A percentile compares a stretch with the other conserved stretches of the same genome.
phyloP scores from a whole-genome alignment of 2,797 vertebrate genomes.

The Neoniphon sammara region DNA sequence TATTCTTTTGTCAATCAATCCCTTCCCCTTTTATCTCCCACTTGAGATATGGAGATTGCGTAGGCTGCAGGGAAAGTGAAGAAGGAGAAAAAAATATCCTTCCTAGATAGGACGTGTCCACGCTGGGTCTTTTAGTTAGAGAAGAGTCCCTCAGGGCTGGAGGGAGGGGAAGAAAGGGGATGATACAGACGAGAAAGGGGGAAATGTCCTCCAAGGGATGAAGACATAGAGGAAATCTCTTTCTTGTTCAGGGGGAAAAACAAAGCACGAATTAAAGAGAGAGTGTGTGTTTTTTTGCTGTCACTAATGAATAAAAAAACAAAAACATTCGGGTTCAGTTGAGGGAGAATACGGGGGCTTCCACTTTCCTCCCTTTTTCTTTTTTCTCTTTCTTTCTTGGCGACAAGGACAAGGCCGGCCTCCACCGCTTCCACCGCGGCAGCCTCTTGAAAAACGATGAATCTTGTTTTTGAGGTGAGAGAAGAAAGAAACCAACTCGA shows the following conservation, averaged over 20 bases:
- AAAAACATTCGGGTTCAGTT: no score
- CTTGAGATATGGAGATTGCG: constrained; percentile 28
- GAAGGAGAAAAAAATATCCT: neutral
- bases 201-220: no score
- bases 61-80: constrained; percentile 11
- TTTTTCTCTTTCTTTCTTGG: constrained; percentile 10
- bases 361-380: neutral
- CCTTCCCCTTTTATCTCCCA: constrained; percentile 43
- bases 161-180: neutral
- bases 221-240: no score
- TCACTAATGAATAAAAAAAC: no score
- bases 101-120: constrained; percentile 9
- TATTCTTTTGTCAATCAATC: constrained; percentile 14
- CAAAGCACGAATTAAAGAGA: constrained; percentile 30
- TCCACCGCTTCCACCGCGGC: no score
- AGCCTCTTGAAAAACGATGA: neutral
- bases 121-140: constrained; percentile 3
- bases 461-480: constrained; percentile 39
- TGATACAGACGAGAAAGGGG: no score
- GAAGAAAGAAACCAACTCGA: constrained; percentile 57
- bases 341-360: neutral
- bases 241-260: constrained; percentile 11
- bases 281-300: neutral
- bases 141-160: neutral
- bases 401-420: no score